Base-by-base conservation (phyloP, 2,113 vertebrate species). In the Myiozetetes cayanensis region DNA sequence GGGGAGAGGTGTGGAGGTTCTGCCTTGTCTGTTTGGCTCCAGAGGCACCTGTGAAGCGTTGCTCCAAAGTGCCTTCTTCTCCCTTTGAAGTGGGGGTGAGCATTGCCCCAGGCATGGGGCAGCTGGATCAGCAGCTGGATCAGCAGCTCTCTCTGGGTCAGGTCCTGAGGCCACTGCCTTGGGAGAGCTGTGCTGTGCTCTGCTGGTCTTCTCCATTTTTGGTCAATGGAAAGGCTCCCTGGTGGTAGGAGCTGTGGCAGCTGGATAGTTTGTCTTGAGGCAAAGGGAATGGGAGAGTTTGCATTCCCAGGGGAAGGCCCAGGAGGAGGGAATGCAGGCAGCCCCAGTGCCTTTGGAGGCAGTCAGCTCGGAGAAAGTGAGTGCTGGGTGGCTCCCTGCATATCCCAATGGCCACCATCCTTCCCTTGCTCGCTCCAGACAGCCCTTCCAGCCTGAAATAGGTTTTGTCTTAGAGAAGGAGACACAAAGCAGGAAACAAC, bases 21-120 rank as follows among this genome's bases (percentile, higher is more conserved):
- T 83, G 39, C 6, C 10, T 70, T 1, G 2, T 27, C 24, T 79
- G 7, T 44, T 87, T 62, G 12, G 20, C 23, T 88, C 65, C 71
- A 41, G 37, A 74, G 44, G 15, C 4, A 13, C 10, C n/a, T 77
- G 15, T 53, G 37, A 46, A 63, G 21, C 33, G 33, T 86, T 30
- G 25, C 25, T 72, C 35, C 37, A 31, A 52, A 74, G 37, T 66
- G 16, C 2, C 87, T 7, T 70, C 44, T 28, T 47, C 10, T 46
- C 39, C 14, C 30, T 62, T 80, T 63, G 11, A 24, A 30, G 5
- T 14, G 28, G 21, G 21, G 10, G 10, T 66, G 22, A 37, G 31
- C 14, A 4, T 7, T 85, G 37, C 28, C 31, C 0, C 1, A 8
- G 39, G n/a, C 0, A 2, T 20, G 14, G 14, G 18, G 12, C 21